Evolutionary conservation across 2,797 vertebrate species (phyloP).

Genomic region (Danio tinwini): DNA sequence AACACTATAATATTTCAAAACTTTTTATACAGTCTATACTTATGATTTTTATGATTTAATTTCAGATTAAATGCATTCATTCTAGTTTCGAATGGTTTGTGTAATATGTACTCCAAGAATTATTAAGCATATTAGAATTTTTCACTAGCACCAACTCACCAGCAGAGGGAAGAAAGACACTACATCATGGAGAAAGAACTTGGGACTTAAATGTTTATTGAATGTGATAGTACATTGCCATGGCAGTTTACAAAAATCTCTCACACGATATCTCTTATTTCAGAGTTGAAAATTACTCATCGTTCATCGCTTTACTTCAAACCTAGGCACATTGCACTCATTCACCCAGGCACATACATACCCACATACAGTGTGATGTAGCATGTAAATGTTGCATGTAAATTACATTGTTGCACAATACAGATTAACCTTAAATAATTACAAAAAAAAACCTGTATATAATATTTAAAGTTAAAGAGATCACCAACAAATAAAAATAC

Average conservation of each 20-base stretch:
- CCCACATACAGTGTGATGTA: slow-evolving; percentile 25
- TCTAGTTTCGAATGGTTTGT: background rate
- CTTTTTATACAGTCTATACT: background rate
- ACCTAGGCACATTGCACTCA: slow-evolving; percentile 28
- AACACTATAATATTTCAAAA: background rate
- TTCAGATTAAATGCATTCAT: background rate
- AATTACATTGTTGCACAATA: too few species aligned
- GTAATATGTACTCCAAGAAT: background rate
- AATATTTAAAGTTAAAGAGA: too few species aligned
- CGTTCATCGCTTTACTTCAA: background rate
- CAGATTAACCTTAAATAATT: background rate
- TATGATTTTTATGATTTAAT: background rate
- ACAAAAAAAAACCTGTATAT: too few species aligned
- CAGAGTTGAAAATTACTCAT: slow-evolving; percentile 37
- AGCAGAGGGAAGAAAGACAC: slow-evolving; percentile 61
- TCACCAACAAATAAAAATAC: too few species aligned
- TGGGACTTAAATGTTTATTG: slow-evolving; percentile 59
- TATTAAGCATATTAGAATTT: background rate
- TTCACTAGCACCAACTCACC: slow-evolving; percentile 35
- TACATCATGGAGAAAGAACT: slow-evolving; percentile 46
- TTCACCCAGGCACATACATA: slow-evolving; percentile 28
- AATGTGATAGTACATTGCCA: slow-evolving; percentile 21
- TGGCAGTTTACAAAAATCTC: slow-evolving; percentile 7
- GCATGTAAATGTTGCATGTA: background rate
- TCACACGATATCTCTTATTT: slow-evolving; percentile 39